Evolutionary conservation across 2,888 invertebrate species (phyloP).

Genomic region (Phlogophora meticulosa): DNA sequence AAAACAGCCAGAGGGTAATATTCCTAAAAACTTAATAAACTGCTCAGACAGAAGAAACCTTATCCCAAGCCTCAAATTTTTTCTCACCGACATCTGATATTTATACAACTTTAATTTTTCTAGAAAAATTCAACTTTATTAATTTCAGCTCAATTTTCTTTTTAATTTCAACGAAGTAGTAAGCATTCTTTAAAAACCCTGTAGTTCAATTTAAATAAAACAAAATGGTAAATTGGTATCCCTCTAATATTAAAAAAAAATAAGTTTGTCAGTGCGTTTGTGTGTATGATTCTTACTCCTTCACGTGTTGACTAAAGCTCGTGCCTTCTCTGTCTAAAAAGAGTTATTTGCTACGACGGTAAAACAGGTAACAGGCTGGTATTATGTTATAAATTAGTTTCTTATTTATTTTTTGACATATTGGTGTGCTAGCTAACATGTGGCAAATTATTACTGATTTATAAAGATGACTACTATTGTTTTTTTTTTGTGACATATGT

Average conservation of each 20-base stretch:
- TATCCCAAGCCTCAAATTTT: slow-evolving; percentile 16
- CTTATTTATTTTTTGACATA: too few relatives aligned
- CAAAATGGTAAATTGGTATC: background rate
- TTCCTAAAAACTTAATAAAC: slow-evolving; percentile 16
- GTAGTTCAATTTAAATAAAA: background rate
- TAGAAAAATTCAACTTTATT: slow-evolving; percentile 22
- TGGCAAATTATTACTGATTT: too few relatives aligned
- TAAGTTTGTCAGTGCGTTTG: background rate
- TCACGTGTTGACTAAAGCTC: too few relatives aligned
- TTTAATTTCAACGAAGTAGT: slow-evolving; percentile 1
- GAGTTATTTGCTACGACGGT: too few relatives aligned
- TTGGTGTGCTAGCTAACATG: too few relatives aligned
- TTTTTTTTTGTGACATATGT: too few relatives aligned
- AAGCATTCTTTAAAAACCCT: background rate
- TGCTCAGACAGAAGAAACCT: slow-evolving; percentile 12
- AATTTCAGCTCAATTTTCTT: slow-evolving; percentile 5
- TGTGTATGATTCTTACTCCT: too few relatives aligned
- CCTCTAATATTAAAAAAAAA: background rate
- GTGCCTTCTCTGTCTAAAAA: too few relatives aligned
- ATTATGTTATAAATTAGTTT: too few relatives aligned
- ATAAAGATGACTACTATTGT: too few relatives aligned
- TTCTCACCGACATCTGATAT: slow-evolving; percentile 21
- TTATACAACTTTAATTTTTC: background rate
- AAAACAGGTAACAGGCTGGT: too few relatives aligned
- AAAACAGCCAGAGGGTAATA: slow-evolving; percentile 17